Evolutionary conservation across 2,113 vertebrate species (phyloP), one percentile per base, ranked within the genome.

Genomic region (Scomber colias): DNA sequence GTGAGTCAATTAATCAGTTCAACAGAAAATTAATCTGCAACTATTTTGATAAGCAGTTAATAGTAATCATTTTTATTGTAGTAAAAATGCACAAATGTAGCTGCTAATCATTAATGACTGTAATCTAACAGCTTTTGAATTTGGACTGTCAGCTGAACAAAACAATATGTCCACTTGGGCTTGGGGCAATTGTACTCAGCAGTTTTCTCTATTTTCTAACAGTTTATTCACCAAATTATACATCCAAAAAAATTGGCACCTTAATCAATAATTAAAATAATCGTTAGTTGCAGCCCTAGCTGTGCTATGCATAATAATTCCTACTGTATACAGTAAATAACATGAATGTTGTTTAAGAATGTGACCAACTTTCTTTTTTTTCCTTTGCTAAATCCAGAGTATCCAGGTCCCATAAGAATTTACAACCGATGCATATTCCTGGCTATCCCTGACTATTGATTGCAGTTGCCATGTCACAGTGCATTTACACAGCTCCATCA

Each of bases 351-450:
- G 10, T 64, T 21, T 5, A 68, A 45, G 35, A 64, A 54, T 16
- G 3, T 51, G 11, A 53, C 24, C 35, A 65, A 54, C 46, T 75
- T 75, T 31, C 24, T 17, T 61, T 60, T 63, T 59, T 27, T 27
- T 21, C 21, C 21, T 30, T 44, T 14, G 46, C 17, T 51, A 64
- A 79, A 68, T 71, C 75, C 46, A 60, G 11, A 78, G 89, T 90
- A 72, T 83, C 81, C 56, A 77, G 7, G 75, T 79, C 74, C 45
- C 27, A n/a, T 48, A 54, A 67, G 55, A 89, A 91, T 92, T 89
- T 92, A 89, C 87, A 73, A 44, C 80, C 76, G 48, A 17, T 24
- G 65, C n/a, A 16, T 12, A 6, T 24, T 35, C 48, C 48, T 3
- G 11, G 24, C 9, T 24, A 21, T 46, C 31, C 62, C 55, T n/a